These are phyloP conservation scores for Adelosebastes latens DNA, from an alignment of 2,797 vertebrate species.

Conservation along the genomic window DNA sequence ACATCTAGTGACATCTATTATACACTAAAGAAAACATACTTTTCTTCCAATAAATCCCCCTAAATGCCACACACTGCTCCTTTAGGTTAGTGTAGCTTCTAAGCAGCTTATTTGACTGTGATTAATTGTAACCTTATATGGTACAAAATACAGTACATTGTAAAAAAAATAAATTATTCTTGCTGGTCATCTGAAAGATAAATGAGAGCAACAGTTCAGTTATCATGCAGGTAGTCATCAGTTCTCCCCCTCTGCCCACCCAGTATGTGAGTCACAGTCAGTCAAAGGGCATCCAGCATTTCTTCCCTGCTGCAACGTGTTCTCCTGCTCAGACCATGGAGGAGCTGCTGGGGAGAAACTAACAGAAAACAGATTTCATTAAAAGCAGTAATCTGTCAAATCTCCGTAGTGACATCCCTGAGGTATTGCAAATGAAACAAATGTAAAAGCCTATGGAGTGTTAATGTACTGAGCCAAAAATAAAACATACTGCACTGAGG, in stretches of 20 bases:
- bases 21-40: no score
- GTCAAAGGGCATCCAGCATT: not conserved
- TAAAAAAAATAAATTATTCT: not conserved
- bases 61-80: no score
- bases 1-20: not conserved
- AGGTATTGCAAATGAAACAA: not conserved
- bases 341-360: slow-evolving; percentile 79
- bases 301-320: not conserved
- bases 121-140: not conserved
- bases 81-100: not conserved
- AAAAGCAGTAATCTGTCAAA: not conserved
- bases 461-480: not conserved
- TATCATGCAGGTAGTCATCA: not conserved
- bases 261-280: not conserved
- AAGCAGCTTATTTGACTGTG: not conserved
- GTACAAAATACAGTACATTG: not conserved
- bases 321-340: slow-evolving; percentile 80
- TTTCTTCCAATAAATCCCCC: no score
- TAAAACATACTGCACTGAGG: slow-evolving; percentile 78
- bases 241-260: not conserved
- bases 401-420: not conserved
- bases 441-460: not conserved
- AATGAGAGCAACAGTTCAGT: not conserved
- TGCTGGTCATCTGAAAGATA: not conserved
- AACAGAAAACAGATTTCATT: not conserved